Conservation (phyloP, 2,797 vertebrate genomes). For the Phoeniculus purpureus region DNA sequence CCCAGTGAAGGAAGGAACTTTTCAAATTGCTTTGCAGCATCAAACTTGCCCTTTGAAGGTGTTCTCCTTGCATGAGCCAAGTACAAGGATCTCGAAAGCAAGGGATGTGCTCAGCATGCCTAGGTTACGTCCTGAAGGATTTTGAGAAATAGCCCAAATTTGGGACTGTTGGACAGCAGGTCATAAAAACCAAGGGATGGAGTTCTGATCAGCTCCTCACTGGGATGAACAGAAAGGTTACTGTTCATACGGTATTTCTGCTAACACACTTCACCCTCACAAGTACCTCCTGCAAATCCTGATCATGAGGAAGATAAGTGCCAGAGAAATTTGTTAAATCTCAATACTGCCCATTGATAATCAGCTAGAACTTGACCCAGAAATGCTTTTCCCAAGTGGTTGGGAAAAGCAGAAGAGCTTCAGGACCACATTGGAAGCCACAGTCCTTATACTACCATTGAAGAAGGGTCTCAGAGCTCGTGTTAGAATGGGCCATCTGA, state of each 20-base stretch:
- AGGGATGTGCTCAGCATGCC: not conserved
- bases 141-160: not conserved
- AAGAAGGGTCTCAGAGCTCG: not conserved
- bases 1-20: not conserved
- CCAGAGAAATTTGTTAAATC: not conserved
- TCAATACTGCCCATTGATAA: not conserved
- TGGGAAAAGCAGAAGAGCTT: not conserved
- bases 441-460: not conserved
- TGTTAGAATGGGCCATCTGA: accelerated
- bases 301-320: not conserved
- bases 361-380: not conserved
- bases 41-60: not conserved
- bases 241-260: not conserved
- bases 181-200: not conserved
- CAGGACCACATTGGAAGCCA: not conserved
- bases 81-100: not conserved
- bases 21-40: not conserved
- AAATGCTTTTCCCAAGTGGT: not conserved
- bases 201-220: not conserved
- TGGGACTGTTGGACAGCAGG: accelerated
- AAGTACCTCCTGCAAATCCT: not conserved
- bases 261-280: not conserved
- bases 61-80: not conserved
- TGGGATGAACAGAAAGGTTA: not conserved
- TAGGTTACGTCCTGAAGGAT: not conserved